phyloP scores from a whole-genome alignment of 2,888 invertebrate species.

The Philereme transversata region DNA sequence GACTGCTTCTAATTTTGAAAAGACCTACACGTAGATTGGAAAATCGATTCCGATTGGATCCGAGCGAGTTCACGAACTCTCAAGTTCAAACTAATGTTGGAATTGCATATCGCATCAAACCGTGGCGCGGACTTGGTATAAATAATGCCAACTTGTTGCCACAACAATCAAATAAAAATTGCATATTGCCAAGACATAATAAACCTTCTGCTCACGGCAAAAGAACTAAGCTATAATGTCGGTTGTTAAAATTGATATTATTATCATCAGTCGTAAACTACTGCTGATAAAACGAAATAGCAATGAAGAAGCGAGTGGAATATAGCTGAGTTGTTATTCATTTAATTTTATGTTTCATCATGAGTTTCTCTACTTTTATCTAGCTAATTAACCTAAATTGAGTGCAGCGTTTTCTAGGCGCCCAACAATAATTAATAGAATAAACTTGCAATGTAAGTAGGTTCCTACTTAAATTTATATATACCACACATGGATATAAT shows the following conservation, averaged over 20 bases:
- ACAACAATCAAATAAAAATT: conserved; percentile 17
- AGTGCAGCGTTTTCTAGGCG: not conserved
- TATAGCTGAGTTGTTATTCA: not conserved
- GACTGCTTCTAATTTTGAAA: not conserved
- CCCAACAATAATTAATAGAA: too few relatives aligned
- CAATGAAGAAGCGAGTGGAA: not conserved
- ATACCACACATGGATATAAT: too few relatives aligned
- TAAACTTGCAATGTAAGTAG: too few relatives aligned
- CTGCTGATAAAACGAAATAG: conserved; percentile 11
- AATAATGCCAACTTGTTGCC: conserved; percentile 35
- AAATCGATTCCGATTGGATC: conserved; percentile 7
- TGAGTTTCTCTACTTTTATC: not conserved
- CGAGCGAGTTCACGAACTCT: conserved; percentile 25
- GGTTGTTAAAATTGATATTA: conserved; percentile 7
- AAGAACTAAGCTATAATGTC: not conserved
- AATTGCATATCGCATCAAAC: conserved; percentile 20
- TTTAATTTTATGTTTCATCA: conserved; percentile 3
- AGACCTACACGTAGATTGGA: not conserved
- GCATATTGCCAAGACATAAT: conserved; percentile 6
- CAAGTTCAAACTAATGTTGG: conserved; percentile 21
- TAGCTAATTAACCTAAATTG: not conserved
- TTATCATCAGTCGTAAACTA: conserved; percentile 10
- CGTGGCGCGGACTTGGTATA: not conserved
- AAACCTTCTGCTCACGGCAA: not conserved
- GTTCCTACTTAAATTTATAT: too few relatives aligned